Evolutionary conservation across 2,888 invertebrate genomes (phyloP).

Genomic region (Papilio gigon): DNA sequence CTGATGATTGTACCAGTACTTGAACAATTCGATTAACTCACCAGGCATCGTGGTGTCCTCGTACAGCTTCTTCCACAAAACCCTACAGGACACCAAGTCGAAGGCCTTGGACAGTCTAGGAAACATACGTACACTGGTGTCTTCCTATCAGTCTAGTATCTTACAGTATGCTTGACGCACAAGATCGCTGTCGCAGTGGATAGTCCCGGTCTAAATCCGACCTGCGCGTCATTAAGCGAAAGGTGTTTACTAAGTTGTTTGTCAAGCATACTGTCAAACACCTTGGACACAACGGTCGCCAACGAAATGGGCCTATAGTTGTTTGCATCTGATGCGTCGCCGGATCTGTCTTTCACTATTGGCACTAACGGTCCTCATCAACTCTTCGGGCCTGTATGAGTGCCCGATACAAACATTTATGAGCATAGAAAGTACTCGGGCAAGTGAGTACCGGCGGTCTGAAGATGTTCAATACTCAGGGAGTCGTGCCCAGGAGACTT

Average conservation of each 20-base stretch:
- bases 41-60: constrained; percentile 7
- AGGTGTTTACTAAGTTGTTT: background rate
- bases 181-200: constrained; percentile 9
- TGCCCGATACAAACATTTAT: background rate
- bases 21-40: background rate
- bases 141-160: constrained; percentile 13
- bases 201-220: background rate
- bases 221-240: background rate
- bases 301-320: constrained; percentile 9
- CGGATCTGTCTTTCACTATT: background rate
- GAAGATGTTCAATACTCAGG: background rate
- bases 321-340: background rate
- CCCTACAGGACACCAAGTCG: background rate
- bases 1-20: background rate
- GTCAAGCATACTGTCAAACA: background rate
- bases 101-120: constrained; percentile 4
- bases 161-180: constrained; percentile 7
- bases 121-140: constrained; percentile 14
- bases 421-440: constrained; percentile 4
- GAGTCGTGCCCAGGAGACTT: background rate
- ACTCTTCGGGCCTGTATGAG: background rate
- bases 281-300: constrained; percentile 1
- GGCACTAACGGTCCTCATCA: background rate
- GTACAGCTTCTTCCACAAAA: background rate
- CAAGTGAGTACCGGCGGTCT: background rate